Evolutionary conservation across 2,797 vertebrate genomes (phyloP).

Genomic region (Chiloscyllium punctatum): DNA sequence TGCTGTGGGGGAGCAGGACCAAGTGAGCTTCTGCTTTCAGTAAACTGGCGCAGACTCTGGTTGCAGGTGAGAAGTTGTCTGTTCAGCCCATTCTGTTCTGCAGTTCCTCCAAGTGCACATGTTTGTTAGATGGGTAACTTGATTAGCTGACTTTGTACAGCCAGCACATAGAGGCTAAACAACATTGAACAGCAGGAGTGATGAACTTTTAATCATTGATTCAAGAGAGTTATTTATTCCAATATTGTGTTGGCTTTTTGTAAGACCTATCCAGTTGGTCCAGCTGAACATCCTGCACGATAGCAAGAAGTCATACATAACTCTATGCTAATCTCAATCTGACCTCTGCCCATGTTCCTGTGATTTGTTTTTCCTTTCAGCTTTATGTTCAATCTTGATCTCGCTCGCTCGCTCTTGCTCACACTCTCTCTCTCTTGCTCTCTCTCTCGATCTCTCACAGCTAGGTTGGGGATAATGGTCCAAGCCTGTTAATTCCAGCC

Average conservation of each 20-base stretch:
- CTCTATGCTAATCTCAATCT: neutral
- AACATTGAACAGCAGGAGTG: neutral
- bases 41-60: too few species aligned
- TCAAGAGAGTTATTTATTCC: neutral
- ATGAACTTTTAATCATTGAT: neutral
- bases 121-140: neutral
- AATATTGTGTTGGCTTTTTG: neutral
- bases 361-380: neutral
- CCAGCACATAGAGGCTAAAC: neutral
- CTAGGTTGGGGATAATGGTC: neutral
- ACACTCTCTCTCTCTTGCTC: neutral
- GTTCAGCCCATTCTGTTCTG: neutral
- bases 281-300: too few species aligned
- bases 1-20: too few species aligned
- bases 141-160: neutral
- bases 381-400: neutral
- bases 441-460: neutral
- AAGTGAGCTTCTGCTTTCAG: too few species aligned
- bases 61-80: too few species aligned
- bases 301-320: too few species aligned
- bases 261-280: neutral
- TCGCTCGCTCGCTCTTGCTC: too few species aligned
- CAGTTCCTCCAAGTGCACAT: neutral
- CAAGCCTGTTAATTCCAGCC: neutral
- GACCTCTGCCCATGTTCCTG: neutral